These are phyloP conservation scores for Callopanchax toddi DNA, from an alignment of 2,113 vertebrate genomes.

Conservation along the genomic window DNA sequence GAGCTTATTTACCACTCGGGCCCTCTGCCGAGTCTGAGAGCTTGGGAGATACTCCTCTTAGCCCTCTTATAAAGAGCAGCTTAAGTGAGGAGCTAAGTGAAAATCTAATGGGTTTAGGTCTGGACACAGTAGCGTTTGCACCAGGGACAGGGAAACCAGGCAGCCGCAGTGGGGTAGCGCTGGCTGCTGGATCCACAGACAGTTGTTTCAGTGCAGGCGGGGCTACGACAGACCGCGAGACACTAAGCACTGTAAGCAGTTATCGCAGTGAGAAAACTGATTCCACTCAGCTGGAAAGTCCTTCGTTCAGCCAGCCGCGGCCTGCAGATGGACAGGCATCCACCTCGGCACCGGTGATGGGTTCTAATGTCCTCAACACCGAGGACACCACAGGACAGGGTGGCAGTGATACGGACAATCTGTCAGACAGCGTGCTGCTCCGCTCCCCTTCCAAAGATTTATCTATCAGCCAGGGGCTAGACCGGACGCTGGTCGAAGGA, in stretches of 20 bases:
- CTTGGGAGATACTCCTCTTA: slow-evolving; percentile 85
- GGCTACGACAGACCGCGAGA: slow-evolving; percentile 84
- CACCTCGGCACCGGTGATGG: slow-evolving; percentile 45
- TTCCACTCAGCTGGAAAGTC: slow-evolving; percentile 90
- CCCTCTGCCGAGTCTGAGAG: slow-evolving; percentile 82
- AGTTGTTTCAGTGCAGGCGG: slow-evolving; percentile 88
- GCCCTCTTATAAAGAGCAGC: slow-evolving; percentile 87
- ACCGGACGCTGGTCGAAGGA: slow-evolving; percentile 82
- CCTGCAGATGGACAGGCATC: slow-evolving; percentile 41
- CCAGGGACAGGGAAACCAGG: slow-evolving; percentile 74
- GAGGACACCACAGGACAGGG: slow-evolving; percentile 67
- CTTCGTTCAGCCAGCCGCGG: slow-evolving; percentile 76
- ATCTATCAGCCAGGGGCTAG: slow-evolving; percentile 79
- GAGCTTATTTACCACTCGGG: slow-evolving; percentile 73
- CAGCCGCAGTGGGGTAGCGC: slow-evolving; percentile 76
- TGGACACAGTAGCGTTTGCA: slow-evolving; percentile 76
- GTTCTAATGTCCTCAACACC: slow-evolving; percentile 26
- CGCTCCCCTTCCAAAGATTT: slow-evolving; percentile 81
- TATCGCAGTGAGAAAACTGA: slow-evolving; percentile 91
- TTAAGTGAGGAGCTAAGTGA: slow-evolving; percentile 89
- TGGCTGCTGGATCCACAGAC: slow-evolving; percentile 88
- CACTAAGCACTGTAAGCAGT: slow-evolving; percentile 87
- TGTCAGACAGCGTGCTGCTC: slow-evolving; percentile 83
- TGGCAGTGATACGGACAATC: slow-evolving; percentile 85
- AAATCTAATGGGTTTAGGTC: slow-evolving; percentile 85